A percentile compares a stretch with the other conserved stretches of the same genome.
phyloP scores from a whole-genome alignment of 2,888 invertebrate genomes.

The Pardosa pseudoannulata region DNA sequence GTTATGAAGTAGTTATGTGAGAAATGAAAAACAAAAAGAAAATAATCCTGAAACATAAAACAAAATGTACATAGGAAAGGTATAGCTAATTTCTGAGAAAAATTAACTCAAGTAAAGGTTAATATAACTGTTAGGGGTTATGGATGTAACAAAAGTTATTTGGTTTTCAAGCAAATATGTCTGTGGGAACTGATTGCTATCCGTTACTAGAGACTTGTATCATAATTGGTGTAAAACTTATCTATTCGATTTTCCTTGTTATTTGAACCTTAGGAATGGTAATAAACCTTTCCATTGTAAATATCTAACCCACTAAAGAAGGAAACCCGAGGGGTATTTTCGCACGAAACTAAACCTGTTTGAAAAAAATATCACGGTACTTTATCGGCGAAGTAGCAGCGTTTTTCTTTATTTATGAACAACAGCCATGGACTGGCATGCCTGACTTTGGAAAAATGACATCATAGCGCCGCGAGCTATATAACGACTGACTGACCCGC shows the following conservation, averaged over 20 bases:
- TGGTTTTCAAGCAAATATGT: no score
- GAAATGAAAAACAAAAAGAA: no score
- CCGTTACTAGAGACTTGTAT: no score
- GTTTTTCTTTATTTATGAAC: background rate
- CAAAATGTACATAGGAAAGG: no score
- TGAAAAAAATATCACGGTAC: background rate
- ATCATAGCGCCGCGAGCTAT: conserved; percentile 47
- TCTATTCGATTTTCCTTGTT: background rate
- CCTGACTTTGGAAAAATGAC: conserved; percentile 47
- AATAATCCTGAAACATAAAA: no score
- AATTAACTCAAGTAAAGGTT: no score
- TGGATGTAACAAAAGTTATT: no score
- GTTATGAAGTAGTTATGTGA: no score
- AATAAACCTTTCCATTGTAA: background rate
- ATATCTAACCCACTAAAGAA: conserved; percentile 8
- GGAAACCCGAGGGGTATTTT: conserved; percentile 13
- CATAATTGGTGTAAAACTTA: no score
- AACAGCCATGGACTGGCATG: conserved; percentile 23
- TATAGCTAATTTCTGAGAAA: no score
- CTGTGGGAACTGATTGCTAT: no score
- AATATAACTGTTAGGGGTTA: no score
- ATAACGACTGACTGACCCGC: conserved; percentile 69
- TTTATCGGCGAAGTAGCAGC: background rate
- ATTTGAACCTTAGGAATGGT: background rate
- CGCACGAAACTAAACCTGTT: background rate